Evolutionary conservation across 2,113 vertebrate genomes (phyloP).

Genomic region (Pollachius pollachius): DNA sequence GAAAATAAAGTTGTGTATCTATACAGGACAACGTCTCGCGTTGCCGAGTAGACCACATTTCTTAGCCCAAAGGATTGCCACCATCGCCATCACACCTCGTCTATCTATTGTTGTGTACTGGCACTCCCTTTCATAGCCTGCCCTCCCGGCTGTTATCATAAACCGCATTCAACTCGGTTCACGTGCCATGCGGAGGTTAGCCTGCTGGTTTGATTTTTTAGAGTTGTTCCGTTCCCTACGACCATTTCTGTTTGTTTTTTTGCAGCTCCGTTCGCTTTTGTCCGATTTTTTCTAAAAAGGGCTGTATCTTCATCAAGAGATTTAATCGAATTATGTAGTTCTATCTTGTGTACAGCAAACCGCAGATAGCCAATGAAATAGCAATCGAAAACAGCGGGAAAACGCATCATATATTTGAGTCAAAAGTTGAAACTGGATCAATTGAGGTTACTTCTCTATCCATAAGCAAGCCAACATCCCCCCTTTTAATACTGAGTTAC

Average conservation of each 20-base stretch:
- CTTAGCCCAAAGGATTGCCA: neutral
- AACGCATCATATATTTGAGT: conserved; percentile 26
- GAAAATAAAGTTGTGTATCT: conserved; percentile 18
- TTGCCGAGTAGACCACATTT: neutral
- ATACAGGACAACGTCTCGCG: conserved; percentile 7
- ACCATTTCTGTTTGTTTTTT: too few species aligned
- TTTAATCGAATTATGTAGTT: too few species aligned
- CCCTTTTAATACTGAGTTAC: conserved; percentile 2
- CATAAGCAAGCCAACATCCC: conserved; percentile 53
- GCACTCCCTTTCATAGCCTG: conserved; percentile 29
- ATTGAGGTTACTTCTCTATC: conserved; percentile 36
- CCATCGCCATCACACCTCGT: conserved; percentile 9
- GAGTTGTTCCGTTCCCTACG: too few species aligned
- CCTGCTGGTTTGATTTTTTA: too few species aligned
- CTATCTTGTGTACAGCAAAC: too few species aligned
- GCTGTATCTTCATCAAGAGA: too few species aligned
- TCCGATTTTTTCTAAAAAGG: too few species aligned
- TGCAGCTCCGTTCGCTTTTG: too few species aligned
- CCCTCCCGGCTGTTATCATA: neutral
- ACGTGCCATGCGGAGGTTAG: too few species aligned
- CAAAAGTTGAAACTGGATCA: conserved; percentile 74
- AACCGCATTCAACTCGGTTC: neutral
- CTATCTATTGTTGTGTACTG: conserved; percentile 46
- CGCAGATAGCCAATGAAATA: too few species aligned
- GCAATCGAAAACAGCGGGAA: neutral